phyloP scores from a whole-genome alignment of 2,888 invertebrate genomes.

The Hylaea fasciaria region DNA sequence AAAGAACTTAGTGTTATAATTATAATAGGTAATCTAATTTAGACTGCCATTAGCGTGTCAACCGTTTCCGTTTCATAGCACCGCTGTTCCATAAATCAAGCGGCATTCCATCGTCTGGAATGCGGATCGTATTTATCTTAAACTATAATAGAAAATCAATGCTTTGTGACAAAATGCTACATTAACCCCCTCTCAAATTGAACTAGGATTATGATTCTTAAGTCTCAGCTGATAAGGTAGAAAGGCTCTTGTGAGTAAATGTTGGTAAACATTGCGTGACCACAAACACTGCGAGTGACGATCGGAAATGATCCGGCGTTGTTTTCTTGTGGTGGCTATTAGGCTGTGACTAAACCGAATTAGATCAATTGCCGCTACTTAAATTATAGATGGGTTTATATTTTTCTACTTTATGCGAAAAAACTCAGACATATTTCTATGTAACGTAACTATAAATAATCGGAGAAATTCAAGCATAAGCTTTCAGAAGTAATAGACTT shows the following conservation, averaged over 20 bases:
- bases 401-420: neutral
- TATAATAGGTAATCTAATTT: constrained; percentile 3
- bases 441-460: no score
- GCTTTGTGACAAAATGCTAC: constrained; percentile 33
- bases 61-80: constrained; percentile 23
- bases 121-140: constrained; percentile 35
- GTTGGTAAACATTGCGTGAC: constrained; percentile 40
- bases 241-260: neutral
- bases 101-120: constrained; percentile 42
- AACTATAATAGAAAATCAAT: constrained; percentile 44
- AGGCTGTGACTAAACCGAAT: no score
- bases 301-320: constrained; percentile 35
- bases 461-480: no score
- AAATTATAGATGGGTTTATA: neutral
- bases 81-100: constrained; percentile 39
- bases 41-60: constrained; percentile 2
- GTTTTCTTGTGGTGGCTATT: constrained; percentile 33
- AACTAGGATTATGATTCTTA: constrained; percentile 16
- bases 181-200: constrained; percentile 10
- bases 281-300: constrained; percentile 35
- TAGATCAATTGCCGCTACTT: constrained; percentile 17
- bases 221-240: neutral
- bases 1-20: no score
- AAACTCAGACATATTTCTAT: no score
- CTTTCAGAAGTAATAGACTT: no score